Evolutionary conservation across 2,113 vertebrate genomes (phyloP), one percentile per base, ranked within the genome.

Genomic region (Microtus pennsylvanicus): DNA sequence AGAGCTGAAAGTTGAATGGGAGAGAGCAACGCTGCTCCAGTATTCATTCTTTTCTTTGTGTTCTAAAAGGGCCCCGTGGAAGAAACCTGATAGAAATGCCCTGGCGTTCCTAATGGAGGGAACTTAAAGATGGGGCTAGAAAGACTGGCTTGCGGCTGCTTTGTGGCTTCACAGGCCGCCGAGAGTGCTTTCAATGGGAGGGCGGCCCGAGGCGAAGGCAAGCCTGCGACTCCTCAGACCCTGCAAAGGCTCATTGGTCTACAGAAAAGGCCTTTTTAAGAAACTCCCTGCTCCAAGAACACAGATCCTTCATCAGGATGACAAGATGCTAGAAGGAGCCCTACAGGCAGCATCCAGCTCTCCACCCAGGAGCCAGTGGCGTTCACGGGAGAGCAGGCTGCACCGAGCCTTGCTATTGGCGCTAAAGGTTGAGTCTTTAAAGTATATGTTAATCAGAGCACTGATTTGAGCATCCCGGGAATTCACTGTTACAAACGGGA

Each of bases 1-100:
- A 97, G 98, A 98, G 98, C 98, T 99, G 98, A 99, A 98, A 98
- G 98, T 94, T 98, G 98, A 98, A 98, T 98, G 96, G 98, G 96
- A 90, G 92, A 98, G 97, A 97, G 96, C 98, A 98, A 96, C 93
- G 96, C 97, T 98, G 96, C 97, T 98, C 98, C 93, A 93, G 98
- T 75, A 72, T 69, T 98, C 98, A 98, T 78, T 97, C 98, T 96
- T 98, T 99, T 98, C 97, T 98, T 91, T 96, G 82, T 95, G 97
- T 93, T 94, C 77, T 98, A 98, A 98, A 99, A 98, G 95, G 97
- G 96, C 92, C 38, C 58, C 97, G 95, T 96, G 98, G 97, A 98
- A 87, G 86, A 95, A 98, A 98, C 96, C 96, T 96, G 98, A 98
- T 95, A 98, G 98, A 98, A 98, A 98, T 98, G 98, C 98, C 5